phyloP scores from a whole-genome alignment of 2,888 invertebrate genomes.

The Pandemis heparana region DNA sequence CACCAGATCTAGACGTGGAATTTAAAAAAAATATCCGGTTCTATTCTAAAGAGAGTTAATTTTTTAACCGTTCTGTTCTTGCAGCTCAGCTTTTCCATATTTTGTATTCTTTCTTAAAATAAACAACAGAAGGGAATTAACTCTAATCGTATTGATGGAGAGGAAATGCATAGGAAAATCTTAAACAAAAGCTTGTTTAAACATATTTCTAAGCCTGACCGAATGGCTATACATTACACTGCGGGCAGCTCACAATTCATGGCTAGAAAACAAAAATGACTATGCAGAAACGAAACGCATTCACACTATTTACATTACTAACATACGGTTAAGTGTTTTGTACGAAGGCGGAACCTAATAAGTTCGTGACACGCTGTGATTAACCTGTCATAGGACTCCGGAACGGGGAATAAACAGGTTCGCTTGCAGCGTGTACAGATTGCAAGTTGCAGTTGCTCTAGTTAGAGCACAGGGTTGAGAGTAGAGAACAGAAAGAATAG shows the following conservation, averaged over 20 bases:
- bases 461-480: background rate
- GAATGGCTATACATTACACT: background rate
- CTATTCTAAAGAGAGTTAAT: too few species aligned
- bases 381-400: constrained; percentile 69
- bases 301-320: constrained; percentile 47
- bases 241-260: background rate
- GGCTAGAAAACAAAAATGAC: constrained; percentile 27
- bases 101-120: too few species aligned
- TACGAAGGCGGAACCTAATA: constrained; percentile 60
- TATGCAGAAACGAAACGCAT: constrained; percentile 31
- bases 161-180: too few species aligned
- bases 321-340: constrained; percentile 48
- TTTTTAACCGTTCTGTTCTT: too few species aligned
- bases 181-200: background rate
- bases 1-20: too few species aligned
- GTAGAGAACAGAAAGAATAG: too few species aligned
- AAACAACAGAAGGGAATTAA: too few species aligned
- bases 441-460: constrained; percentile 46
- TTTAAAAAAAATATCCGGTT: too few species aligned
- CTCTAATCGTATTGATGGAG: too few species aligned
- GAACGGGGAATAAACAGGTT: constrained; percentile 65
- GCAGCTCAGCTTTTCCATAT: too few species aligned
- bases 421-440: constrained; percentile 53
- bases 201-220: background rate
- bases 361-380: constrained; percentile 69